These are phyloP conservation scores for Cryptotis parvus DNA, from an alignment of 2,113 vertebrate genomes.

Conservation along the genomic window DNA sequence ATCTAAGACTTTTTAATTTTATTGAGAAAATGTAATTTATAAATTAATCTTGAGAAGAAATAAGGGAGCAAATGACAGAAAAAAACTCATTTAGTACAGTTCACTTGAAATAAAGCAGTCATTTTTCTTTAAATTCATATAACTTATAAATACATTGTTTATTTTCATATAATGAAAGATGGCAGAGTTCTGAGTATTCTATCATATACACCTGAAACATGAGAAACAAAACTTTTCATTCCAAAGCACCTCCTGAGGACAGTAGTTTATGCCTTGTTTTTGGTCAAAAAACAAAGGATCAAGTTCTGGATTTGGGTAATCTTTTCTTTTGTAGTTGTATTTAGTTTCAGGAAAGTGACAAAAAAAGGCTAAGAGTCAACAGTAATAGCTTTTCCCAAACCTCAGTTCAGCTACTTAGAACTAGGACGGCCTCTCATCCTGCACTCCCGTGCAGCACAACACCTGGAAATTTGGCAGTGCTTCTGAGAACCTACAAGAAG, in stretches of 20 bases:
- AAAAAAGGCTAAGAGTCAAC: neutral
- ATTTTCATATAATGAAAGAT: neutral
- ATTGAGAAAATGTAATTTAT: neutral
- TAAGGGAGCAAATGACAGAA: neutral
- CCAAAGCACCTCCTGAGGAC: neutral
- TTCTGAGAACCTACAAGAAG: neutral
- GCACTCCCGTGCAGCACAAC: too few species aligned
- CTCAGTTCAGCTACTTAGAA: neutral
- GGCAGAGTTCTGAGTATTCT: neutral
- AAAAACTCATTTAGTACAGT: neutral
- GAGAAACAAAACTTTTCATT: neutral
- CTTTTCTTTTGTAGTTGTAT: neutral
- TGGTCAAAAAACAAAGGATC: neutral
- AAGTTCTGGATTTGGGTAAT: neutral
- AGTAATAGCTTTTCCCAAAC: neutral
- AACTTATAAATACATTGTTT: neutral
- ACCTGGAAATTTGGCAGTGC: neutral
- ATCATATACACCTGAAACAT: neutral
- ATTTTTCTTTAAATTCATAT: neutral
- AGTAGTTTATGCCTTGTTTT: neutral
- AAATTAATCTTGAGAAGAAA: neutral
- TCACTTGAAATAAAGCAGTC: neutral
- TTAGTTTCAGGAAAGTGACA: neutral
- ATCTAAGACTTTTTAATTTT: neutral
- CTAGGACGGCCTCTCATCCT: accelerated